Percentiles rank a stretch among this genome's conserved stretches.
phyloP scores from a whole-genome alignment of 2,888 invertebrate species.

The Ceramica pisi region DNA sequence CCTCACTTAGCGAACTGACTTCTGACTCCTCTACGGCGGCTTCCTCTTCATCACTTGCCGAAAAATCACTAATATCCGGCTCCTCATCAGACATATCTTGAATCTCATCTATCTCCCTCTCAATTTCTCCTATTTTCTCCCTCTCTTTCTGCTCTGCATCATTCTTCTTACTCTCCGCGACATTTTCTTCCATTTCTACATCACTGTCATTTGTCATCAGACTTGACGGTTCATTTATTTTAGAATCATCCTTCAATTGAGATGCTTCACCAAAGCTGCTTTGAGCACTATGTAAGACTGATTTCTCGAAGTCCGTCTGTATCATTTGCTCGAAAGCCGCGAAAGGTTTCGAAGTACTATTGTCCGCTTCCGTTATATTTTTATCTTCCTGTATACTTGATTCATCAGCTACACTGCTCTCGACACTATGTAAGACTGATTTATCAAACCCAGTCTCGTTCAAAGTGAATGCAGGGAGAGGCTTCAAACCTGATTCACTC shows the following conservation, averaged over 20 bases:
- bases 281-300: conserved; percentile 78
- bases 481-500: conserved; percentile 64
- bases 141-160: conserved; percentile 83
- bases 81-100: conserved; percentile 82
- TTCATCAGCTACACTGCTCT: conserved; percentile 74
- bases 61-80: conserved; percentile 57
- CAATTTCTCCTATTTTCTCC: conserved; percentile 84
- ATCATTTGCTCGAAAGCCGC: conserved; percentile 72
- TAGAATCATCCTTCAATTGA: conserved; percentile 59
- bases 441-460: conserved; percentile 78
- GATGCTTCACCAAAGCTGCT: conserved; percentile 74
- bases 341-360: conserved; percentile 66
- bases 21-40: conserved; percentile 32
- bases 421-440: conserved; percentile 79
- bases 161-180: conserved; percentile 61
- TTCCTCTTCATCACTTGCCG: conserved; percentile 38
- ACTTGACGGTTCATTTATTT: conserved; percentile 75
- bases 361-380: conserved; percentile 52
- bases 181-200: conserved; percentile 75
- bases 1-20: conserved; percentile 58
- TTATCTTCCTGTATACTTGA: conserved; percentile 69
- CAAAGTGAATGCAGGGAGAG: conserved; percentile 77
- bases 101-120: conserved; percentile 86
- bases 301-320: conserved; percentile 78
- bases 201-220: conserved; percentile 87